Conservation (phyloP, 1,140 invertebrate genomes). For the Polypedilum pembai region DNA sequence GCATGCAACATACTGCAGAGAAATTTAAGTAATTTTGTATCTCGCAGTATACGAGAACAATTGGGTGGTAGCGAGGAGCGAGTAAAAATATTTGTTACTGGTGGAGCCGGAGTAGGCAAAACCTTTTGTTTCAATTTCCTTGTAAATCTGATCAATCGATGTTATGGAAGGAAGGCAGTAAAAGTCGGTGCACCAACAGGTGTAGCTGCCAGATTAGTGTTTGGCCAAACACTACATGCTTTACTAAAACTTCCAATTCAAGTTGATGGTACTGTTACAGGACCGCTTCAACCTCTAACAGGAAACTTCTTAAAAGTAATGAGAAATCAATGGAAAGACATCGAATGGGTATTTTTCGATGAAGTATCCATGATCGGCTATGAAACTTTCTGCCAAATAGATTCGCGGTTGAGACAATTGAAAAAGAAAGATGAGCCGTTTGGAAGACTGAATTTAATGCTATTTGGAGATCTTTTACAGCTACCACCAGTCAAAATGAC, state of each 20-base stretch:
- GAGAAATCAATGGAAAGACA: slow-evolving; percentile 39
- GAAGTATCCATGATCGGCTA: slow-evolving; percentile 44
- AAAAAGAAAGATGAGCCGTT: slow-evolving; percentile 34
- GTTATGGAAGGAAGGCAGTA: slow-evolving; percentile 34
- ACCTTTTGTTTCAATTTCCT: slow-evolving; percentile 35
- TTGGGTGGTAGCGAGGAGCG: neutral
- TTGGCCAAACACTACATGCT: slow-evolving; percentile 35
- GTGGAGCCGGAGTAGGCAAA: slow-evolving; percentile 35
- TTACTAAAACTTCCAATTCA: slow-evolving; percentile 36
- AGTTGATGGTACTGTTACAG: neutral
- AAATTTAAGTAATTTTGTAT: slow-evolving; percentile 31
- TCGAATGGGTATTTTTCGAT: slow-evolving; percentile 43
- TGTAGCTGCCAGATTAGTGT: slow-evolving; percentile 35
- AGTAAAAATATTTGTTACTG: slow-evolving; percentile 30
- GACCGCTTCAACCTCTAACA: neutral
- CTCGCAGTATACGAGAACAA: neutral
- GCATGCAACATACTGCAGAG: slow-evolving; percentile 33
- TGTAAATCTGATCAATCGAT: slow-evolving; percentile 36
- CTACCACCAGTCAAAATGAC: slow-evolving; percentile 38
- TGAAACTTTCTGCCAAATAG: slow-evolving; percentile 42
- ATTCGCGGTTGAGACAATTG: slow-evolving; percentile 38
- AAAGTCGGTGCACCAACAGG: slow-evolving; percentile 37
- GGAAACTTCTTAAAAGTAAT: slow-evolving; percentile 31
- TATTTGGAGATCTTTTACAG: slow-evolving; percentile 42
- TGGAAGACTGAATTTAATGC: slow-evolving; percentile 38